Evolutionary conservation across 1,140 invertebrate genomes (phyloP).

Genomic region (Diachasma alloeum): DNA sequence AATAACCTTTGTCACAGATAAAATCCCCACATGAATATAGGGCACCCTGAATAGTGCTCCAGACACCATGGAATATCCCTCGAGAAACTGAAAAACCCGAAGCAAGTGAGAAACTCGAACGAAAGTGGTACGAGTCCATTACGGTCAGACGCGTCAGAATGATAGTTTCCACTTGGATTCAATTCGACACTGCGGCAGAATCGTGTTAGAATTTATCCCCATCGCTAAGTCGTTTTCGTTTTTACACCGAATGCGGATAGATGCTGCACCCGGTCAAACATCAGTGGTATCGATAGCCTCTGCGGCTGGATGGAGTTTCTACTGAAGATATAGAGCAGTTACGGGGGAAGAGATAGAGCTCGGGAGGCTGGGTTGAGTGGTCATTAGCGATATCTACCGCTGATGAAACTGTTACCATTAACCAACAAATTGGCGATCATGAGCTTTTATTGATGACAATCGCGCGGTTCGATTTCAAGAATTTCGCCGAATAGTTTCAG

Average conservation of each 20-base stretch:
- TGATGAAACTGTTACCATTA: too few species aligned
- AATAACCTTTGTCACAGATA: too few species aligned
- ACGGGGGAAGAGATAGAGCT: too few species aligned
- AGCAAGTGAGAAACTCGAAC: background rate
- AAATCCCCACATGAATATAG: background rate
- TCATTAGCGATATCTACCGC: too few species aligned
- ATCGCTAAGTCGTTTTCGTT: background rate
- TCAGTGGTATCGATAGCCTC: too few species aligned
- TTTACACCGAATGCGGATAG: background rate
- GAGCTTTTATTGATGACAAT: too few species aligned
- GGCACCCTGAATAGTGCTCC: slow-evolving; percentile 32
- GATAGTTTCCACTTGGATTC: background rate
- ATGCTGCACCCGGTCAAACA: background rate
- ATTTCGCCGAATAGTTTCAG: too few species aligned
- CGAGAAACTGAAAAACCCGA: background rate
- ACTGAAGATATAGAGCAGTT: too few species aligned
- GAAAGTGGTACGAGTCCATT: background rate
- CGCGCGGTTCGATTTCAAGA: too few species aligned
- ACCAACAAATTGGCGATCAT: too few species aligned
- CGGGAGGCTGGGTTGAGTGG: too few species aligned
- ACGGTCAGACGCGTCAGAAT: slow-evolving; percentile 1
- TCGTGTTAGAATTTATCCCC: background rate
- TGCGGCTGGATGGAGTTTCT: too few species aligned
- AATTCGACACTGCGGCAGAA: background rate
- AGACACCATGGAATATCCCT: slow-evolving; percentile 38